Evolutionary conservation across 2,888 invertebrate species (phyloP).

Genomic region (Dasypolia templi): DNA sequence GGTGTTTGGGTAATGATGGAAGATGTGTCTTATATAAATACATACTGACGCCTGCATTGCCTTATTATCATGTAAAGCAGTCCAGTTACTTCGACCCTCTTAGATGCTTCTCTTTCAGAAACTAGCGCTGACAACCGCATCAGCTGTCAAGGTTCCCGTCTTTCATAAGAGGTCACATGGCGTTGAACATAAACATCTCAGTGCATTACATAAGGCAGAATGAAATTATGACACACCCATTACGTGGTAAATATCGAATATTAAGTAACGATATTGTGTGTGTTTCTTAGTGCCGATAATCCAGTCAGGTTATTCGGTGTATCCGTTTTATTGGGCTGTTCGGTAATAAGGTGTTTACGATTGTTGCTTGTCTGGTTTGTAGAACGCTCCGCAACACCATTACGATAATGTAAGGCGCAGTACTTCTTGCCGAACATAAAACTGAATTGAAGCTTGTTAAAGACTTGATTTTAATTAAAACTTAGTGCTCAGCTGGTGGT

Average conservation of each 20-base stretch:
- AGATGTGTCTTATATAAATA: background rate
- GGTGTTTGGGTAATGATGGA: background rate
- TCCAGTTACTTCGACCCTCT: constrained; percentile 30
- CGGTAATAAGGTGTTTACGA: constrained; percentile 14
- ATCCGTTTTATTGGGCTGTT: constrained; percentile 12
- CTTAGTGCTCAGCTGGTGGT: background rate
- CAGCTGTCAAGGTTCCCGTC: constrained; percentile 57
- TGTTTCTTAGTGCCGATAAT: constrained; percentile 33
- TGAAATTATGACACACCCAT: constrained; percentile 60
- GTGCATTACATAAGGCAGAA: constrained; percentile 50
- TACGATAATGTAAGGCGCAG: background rate
- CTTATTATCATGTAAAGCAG: background rate
- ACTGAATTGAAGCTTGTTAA: constrained; percentile 1
- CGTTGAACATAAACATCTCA: constrained; percentile 45
- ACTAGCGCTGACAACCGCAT: constrained; percentile 59
- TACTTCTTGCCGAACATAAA: background rate
- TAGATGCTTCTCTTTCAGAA: constrained; percentile 29
- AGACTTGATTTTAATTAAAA: background rate
- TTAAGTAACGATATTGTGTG: constrained; percentile 60
- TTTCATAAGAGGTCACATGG: constrained; percentile 41
- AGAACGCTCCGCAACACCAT: background rate
- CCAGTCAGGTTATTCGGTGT: constrained; percentile 12
- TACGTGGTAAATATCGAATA: constrained; percentile 60
- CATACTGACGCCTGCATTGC: background rate
- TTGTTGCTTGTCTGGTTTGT: background rate